Conservation (phyloP, 2,888 invertebrate genomes). For the Mimas tiliae region DNA sequence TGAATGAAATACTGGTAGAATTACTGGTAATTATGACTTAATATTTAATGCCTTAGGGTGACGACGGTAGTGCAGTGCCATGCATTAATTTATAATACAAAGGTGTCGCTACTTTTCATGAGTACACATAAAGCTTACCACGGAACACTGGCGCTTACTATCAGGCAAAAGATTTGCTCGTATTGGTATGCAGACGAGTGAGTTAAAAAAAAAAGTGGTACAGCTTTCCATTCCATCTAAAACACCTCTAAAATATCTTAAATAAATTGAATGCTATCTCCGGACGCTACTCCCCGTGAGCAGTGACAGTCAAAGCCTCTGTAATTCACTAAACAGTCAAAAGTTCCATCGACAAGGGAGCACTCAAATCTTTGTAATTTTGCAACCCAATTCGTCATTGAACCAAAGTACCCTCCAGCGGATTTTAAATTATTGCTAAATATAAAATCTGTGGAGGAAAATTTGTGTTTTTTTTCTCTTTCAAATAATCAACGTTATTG, state of each 20-base stretch:
- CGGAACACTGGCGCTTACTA: too few species aligned
- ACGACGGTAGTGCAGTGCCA: too few species aligned
- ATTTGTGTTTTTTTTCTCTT: not conserved
- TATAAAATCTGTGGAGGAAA: not conserved
- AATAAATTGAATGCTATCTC: slow-evolving; percentile 8
- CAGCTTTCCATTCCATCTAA: not conserved
- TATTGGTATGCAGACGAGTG: too few species aligned
- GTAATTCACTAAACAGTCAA: slow-evolving; percentile 54
- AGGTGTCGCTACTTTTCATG: too few species aligned
- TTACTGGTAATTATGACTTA: too few species aligned
- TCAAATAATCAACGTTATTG: not conserved
- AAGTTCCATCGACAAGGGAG: slow-evolving; percentile 62
- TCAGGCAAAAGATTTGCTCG: too few species aligned
- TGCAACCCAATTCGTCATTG: slow-evolving; percentile 46
- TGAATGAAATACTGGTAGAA: too few species aligned
- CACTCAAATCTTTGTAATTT: slow-evolving; percentile 59
- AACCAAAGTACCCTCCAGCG: not conserved
- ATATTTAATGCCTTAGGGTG: too few species aligned
- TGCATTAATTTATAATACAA: too few species aligned
- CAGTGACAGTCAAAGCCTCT: slow-evolving; percentile 55
- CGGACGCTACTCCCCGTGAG: slow-evolving; percentile 32
- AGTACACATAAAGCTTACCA: too few species aligned
- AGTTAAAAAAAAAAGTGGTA: not conserved
- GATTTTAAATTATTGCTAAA: not conserved
- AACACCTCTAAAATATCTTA: slow-evolving; percentile 1